Evolutionary conservation across 30 jellyfish, hydroid and myxozoan genomes (phyloP).

Genomic region (Aurelia coerulea): DNA sequence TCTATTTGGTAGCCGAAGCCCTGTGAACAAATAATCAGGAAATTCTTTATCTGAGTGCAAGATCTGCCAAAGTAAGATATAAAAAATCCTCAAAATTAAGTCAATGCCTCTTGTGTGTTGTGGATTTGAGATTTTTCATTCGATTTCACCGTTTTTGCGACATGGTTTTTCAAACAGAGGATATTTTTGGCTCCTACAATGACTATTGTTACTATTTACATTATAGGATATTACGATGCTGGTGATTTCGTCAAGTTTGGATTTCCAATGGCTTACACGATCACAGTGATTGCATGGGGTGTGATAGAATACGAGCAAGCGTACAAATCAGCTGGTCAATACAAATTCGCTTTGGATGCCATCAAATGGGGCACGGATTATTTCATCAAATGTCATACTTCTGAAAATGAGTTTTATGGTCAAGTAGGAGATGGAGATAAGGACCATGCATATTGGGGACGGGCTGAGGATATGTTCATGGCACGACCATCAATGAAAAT

Average conservation of each 20-base stretch:
- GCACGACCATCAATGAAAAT: conserved; percentile 55
- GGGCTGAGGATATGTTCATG: conserved; percentile 70
- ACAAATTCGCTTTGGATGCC: conserved; percentile 66
- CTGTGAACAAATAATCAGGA: too few relatives aligned
- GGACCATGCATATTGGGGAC: conserved; percentile 84
- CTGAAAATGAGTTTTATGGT: conserved; percentile 59
- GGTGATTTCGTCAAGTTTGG: conserved; percentile 85
- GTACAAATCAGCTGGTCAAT: conserved; percentile 69
- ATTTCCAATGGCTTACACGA: conserved; percentile 82
- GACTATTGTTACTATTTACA: too few relatives aligned
- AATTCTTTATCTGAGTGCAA: too few relatives aligned
- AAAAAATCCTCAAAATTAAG: too few relatives aligned
- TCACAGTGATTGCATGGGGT: conserved; percentile 86
- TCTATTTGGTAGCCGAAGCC: too few relatives aligned
- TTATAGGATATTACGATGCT: conserved; percentile 82
- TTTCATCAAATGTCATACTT: conserved; percentile 87
- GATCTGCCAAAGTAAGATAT: too few relatives aligned
- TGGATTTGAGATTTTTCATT: too few relatives aligned
- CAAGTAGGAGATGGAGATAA: conserved; percentile 79
- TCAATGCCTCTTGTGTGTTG: too few relatives aligned
- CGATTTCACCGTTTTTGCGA: too few relatives aligned
- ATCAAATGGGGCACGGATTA: conserved; percentile 89
- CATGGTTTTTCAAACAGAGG: too few relatives aligned
- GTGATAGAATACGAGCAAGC: conserved; percentile 67
- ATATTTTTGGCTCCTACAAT: too few relatives aligned